These are phyloP conservation scores for Periphyllus acericola DNA, from an alignment of 2,888 invertebrate species.

Conservation along the genomic window DNA sequence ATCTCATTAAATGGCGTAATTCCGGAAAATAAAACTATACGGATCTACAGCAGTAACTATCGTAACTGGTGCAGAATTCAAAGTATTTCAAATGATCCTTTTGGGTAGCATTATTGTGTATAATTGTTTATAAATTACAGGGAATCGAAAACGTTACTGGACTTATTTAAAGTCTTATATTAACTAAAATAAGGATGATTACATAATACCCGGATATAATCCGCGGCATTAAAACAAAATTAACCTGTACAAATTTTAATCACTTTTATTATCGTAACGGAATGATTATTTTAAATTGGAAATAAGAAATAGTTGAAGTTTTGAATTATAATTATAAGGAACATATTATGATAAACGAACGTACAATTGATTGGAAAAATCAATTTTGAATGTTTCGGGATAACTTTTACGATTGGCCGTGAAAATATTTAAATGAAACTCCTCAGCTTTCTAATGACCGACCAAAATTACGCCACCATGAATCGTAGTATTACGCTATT, in stretches of 20 bases:
- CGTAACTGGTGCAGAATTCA: not conserved
- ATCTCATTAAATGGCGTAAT: conserved; percentile 53
- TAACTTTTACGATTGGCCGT: not conserved
- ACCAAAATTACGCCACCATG: conserved; percentile 56
- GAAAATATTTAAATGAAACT: not conserved
- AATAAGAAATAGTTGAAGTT: not conserved
- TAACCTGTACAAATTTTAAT: not conserved
- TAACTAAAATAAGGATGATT: not conserved
- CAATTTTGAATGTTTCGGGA: not conserved
- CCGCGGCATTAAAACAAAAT: not conserved
- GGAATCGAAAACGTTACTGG: not conserved
- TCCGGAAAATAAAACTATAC: conserved; percentile 4
- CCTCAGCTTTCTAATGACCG: not conserved
- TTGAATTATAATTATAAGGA: not conserved
- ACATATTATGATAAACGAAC: too few relatives aligned
- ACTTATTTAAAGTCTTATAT: not conserved
- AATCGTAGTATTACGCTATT: conserved; percentile 5
- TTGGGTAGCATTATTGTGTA: not conserved
- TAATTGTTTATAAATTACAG: not conserved
- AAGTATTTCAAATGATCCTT: not conserved
- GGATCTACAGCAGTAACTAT: not conserved
- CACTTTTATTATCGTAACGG: not conserved
- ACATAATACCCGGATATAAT: not conserved
- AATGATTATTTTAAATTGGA: not conserved
- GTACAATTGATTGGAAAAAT: not conserved